A percentile compares a stretch with the other conserved stretches of the same genome.
Evolutionary conservation across 92 coral and sea anemone species (phyloP).

Genomic region (Palythoa grandiflora): DNA sequence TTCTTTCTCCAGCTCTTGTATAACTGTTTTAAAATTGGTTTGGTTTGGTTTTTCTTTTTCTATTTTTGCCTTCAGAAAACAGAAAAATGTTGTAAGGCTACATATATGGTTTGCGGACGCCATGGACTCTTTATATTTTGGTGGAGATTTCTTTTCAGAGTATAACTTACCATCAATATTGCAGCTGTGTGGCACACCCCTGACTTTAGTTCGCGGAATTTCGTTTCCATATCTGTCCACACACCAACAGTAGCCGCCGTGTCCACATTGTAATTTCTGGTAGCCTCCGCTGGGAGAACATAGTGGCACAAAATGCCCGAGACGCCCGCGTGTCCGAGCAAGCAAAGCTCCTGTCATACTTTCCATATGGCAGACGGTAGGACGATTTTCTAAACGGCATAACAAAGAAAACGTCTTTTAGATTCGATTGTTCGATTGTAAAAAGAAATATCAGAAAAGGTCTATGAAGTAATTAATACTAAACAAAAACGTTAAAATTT

Average conservation of each 20-base stretch:
- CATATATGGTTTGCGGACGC: too few relatives aligned
- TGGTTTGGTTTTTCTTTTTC: too few relatives aligned
- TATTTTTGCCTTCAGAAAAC: too few relatives aligned
- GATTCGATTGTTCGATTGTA: neutral
- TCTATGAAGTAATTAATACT: neutral
- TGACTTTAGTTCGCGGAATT: conserved; percentile 82
- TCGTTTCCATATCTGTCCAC: conserved; percentile 92
- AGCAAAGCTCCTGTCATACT: conserved; percentile 73
- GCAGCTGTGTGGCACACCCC: conserved; percentile 64
- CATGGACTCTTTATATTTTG: too few relatives aligned
- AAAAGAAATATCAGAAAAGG: neutral
- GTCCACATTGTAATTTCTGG: conserved; percentile 77
- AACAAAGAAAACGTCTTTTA: too few relatives aligned
- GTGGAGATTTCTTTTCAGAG: neutral
- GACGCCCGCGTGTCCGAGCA: conserved; percentile 61
- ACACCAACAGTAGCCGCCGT: conserved; percentile 90
- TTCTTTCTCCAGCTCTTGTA: too few relatives aligned
- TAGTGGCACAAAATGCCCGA: conserved; percentile 79
- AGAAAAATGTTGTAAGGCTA: too few relatives aligned
- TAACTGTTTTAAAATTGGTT: too few relatives aligned
- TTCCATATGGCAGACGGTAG: conserved; percentile 79
- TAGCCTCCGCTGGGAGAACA: conserved; percentile 79
- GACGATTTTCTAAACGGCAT: conserved; percentile 15
- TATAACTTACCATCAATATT: conserved; percentile 11
- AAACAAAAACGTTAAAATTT: neutral